Percentiles rank a stretch among this genome's conserved stretches.
Conservation (phyloP, 2,888 invertebrate genomes). For the Anaspis maculata region DNA sequence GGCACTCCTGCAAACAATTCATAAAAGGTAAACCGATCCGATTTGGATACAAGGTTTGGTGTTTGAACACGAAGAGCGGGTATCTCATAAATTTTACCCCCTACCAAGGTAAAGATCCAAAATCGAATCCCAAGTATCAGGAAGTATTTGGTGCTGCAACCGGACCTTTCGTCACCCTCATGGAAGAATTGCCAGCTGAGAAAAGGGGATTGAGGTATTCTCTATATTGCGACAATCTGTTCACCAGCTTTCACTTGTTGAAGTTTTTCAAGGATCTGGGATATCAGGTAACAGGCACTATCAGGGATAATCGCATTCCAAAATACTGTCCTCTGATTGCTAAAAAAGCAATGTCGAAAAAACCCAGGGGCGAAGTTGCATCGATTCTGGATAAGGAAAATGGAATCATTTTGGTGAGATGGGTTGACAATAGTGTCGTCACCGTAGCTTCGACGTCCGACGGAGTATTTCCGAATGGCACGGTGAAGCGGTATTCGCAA, state of each 20-base stretch:
- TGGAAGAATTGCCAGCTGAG: neutral
- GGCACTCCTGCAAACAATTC: constrained; percentile 5
- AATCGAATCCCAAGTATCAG: neutral
- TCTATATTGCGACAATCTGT: neutral
- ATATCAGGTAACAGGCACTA: neutral
- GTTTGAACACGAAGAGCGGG: neutral
- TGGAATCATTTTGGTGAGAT: neutral
- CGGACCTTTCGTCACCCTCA: neutral
- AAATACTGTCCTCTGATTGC: neutral
- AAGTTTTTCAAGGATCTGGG: neutral
- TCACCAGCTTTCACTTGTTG: constrained; percentile 1
- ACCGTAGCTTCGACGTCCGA: no score
- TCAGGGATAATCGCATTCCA: neutral
- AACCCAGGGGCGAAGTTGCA: neutral
- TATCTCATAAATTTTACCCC: neutral
- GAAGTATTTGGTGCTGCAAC: neutral
- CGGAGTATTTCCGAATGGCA: no score
- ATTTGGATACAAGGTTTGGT: constrained; percentile 7
- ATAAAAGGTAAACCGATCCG: no score
- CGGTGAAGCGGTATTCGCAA: no score
- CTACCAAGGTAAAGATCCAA: neutral
- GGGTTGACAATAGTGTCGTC: constrained; percentile 4
- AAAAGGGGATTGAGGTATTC: neutral
- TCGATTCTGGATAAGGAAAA: neutral
- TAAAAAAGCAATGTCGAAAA: neutral